Base-by-base conservation (phyloP, 2,797 vertebrate genomes). In the Argentina silus region DNA sequence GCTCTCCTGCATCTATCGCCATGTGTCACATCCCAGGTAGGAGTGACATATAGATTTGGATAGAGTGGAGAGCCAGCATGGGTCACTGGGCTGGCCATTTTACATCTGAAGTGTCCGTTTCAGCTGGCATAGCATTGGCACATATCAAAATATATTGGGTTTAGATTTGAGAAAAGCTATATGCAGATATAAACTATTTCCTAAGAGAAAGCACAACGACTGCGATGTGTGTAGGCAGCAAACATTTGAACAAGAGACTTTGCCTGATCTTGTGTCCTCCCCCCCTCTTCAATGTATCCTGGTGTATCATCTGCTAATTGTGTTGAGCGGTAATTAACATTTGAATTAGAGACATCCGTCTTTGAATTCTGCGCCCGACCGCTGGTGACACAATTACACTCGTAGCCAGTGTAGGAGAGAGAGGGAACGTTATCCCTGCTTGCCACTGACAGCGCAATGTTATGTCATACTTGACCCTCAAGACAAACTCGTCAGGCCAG, bases 41-140 rank as follows among this genome's bases (percentile, higher is more conserved):
- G 80, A 92, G 86, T 91, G 93, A 93, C 89, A 78, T 86, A 83
- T 85, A 84, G 87, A 90, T 91, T 73, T 90, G 90, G 89, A 91
- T 86, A 83, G 86, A 72, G 81, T 86, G 75, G 82, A 60, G 61
- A 78, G 82, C 78, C 77, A 81, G 85, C 83, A 88, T 47, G 80
- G 90, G 89, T 93, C 90, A 90, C 69, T 71, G 62, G 82, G 78
- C 83, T 68, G 81, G 78, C 81, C 70, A 79, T 78, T 77, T 78
- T 78, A 85, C 67, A 74, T 75, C 72, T 79, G 75, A 84, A 72
- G 85, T 85, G 73, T 82, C 55, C 55, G 78, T 70, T 80, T 85
- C 85, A 70, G 78, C 78, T 74, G 48, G 79, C 74, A 47, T 78
- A 78, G 80, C 74, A 69, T 75, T 78, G 85, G 78, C 81, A 83